Evolutionary conservation across 2,797 vertebrate species (phyloP).

Genomic region (Intellagama lesueurii): DNA sequence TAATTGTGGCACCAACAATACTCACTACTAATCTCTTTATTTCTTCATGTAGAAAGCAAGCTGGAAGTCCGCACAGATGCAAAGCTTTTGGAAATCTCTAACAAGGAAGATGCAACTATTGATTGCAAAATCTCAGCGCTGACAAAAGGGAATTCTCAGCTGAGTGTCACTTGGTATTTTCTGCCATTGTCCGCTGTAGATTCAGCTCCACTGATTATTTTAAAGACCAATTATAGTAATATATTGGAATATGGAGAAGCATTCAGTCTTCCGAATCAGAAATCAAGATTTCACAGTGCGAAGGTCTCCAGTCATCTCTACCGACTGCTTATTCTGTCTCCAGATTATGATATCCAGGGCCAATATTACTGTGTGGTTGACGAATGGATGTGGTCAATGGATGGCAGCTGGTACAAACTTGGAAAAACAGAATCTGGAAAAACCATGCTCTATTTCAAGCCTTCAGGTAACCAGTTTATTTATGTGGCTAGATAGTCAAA

Average conservation of each 20-base stretch:
- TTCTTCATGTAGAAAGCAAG: slow-evolving; percentile 71
- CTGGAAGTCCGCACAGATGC: slow-evolving; percentile 63
- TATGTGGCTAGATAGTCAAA: neutral
- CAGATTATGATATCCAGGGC: slow-evolving; percentile 73
- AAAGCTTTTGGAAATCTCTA: slow-evolving; percentile 49
- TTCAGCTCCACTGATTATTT: slow-evolving; percentile 47
- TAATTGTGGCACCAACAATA: neutral
- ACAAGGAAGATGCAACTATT: slow-evolving; percentile 71
- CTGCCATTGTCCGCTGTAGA: neutral
- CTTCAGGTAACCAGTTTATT: slow-evolving; percentile 75
- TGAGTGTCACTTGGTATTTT: slow-evolving; percentile 83
- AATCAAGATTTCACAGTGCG: slow-evolving; percentile 68
- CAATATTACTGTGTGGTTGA: slow-evolving; percentile 82
- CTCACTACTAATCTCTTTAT: neutral
- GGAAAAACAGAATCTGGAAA: slow-evolving; percentile 76
- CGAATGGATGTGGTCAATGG: slow-evolving; percentile 80
- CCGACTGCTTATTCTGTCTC: slow-evolving; percentile 78
- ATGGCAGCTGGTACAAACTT: slow-evolving; percentile 75
- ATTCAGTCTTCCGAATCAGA: slow-evolving; percentile 56
- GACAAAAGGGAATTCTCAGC: slow-evolving; percentile 67
- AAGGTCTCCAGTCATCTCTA: slow-evolving; percentile 73
- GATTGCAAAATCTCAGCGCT: slow-evolving; percentile 74
- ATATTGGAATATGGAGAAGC: slow-evolving; percentile 61
- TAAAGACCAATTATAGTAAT: slow-evolving; percentile 70
- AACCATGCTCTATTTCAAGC: slow-evolving; percentile 72